phyloP scores from a whole-genome alignment of 2,797 vertebrate species.

The Vultur gryphus region DNA sequence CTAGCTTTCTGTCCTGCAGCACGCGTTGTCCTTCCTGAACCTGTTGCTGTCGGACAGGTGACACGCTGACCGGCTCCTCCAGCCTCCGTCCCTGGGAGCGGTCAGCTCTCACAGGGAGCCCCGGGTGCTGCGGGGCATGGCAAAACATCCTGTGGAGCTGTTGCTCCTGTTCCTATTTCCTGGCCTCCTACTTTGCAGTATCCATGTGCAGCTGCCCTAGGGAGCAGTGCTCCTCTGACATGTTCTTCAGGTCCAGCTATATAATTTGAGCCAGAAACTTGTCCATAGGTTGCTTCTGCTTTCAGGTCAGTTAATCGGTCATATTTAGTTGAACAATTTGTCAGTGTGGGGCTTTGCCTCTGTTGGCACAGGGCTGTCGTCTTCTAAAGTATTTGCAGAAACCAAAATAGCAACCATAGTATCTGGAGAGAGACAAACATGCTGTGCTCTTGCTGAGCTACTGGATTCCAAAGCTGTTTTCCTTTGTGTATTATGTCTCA shows the following conservation, averaged over 20 bases:
- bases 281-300: background rate
- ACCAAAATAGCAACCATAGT: background rate
- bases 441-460: background rate
- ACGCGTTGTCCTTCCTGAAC: fast-evolving
- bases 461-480: conserved; percentile 19
- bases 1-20: background rate
- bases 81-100: background rate
- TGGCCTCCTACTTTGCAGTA: background rate
- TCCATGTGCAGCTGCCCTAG: background rate
- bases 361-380: background rate
- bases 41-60: fast-evolving
- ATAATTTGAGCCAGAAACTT: background rate
- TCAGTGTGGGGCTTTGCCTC: background rate
- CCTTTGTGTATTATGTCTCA: background rate
- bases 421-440: background rate
- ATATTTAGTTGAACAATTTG: background rate
- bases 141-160: conserved; percentile 14
- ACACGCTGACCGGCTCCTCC: fast-evolving
- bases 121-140: fast-evolving
- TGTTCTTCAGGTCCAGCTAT: background rate
- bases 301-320: background rate
- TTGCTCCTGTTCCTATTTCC: background rate
- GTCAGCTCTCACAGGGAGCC: background rate
- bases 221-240: background rate
- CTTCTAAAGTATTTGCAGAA: background rate